Evolutionary conservation across 2,888 invertebrate species (phyloP).

Genomic region (Candidula unifasciata): DNA sequence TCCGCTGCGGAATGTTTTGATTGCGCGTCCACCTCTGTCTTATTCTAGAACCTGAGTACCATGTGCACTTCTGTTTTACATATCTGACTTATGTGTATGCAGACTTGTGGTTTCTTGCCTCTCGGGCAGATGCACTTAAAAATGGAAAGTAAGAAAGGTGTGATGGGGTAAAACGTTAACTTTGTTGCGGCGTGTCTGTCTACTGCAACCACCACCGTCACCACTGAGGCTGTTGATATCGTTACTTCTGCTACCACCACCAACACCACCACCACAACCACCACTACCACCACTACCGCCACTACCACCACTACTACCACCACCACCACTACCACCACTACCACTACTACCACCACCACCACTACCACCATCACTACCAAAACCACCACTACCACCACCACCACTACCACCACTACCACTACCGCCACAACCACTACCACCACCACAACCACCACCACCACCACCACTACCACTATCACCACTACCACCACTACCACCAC

Average conservation of each 20-base stretch:
- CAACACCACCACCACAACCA: background rate
- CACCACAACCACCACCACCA: constrained; percentile 5
- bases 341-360: background rate
- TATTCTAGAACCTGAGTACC: no score
- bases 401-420: constrained; percentile 28
- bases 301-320: background rate
- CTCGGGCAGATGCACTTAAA: no score
- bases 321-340: background rate
- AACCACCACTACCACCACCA: constrained; percentile 11
- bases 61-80: no score
- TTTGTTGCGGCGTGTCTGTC: background rate
- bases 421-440: constrained; percentile 18
- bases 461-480: background rate
- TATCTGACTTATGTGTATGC: no score
- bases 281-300: background rate
- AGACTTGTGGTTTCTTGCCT: no score
- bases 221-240: background rate
- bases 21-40: no score
- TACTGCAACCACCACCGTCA: background rate
- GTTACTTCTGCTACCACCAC: background rate
- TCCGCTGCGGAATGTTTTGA: no score
- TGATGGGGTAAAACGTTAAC: no score
- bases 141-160: no score
- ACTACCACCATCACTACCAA: background rate
- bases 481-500: constrained; percentile 29